phyloP scores from a whole-genome alignment of 2,113 vertebrate species.

The Forbesichthys agassizii region DNA sequence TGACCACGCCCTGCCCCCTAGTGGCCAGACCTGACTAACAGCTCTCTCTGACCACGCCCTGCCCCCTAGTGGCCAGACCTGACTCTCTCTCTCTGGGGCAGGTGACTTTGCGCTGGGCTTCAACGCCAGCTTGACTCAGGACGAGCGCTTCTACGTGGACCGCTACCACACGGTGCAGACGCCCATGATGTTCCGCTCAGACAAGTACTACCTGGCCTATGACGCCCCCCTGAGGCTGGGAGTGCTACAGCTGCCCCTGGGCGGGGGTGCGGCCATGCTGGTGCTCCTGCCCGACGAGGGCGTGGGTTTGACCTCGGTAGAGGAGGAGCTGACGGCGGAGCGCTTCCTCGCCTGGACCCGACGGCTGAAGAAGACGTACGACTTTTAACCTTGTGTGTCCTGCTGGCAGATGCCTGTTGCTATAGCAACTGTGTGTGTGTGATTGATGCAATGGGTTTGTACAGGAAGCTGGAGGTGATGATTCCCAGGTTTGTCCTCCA shows the following conservation, averaged over 20 bases:
- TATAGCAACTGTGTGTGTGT: not conserved
- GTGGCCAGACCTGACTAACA: not conserved
- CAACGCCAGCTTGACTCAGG: constrained; percentile 75
- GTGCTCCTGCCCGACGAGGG: constrained; percentile 80
- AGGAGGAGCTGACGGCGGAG: constrained; percentile 80
- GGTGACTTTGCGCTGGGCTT: constrained; percentile 83
- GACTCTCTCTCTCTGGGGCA: constrained; percentile 35
- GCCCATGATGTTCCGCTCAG: constrained; percentile 87
- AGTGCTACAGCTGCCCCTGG: constrained; percentile 84
- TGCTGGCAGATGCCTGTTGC: not conserved
- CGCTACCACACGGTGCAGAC: constrained; percentile 80
- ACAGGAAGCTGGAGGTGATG: constrained; percentile 86
- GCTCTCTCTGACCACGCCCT: not conserved
- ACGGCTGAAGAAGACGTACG: constrained; percentile 80
- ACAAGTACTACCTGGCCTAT: constrained; percentile 80
- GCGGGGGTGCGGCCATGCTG: constrained; percentile 83
- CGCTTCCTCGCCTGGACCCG: constrained; percentile 82
- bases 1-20: not conserved
- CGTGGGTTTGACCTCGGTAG: constrained; percentile 78
- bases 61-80: not conserved
- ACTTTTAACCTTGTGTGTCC: not conserved
- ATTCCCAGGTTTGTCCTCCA: constrained; percentile 86
- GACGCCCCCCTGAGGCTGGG: constrained; percentile 79
- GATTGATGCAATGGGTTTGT: not conserved
- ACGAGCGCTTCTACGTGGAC: constrained; percentile 83